Percentiles rank a stretch among this genome's conserved stretches.
These are phyloP conservation scores for Gymnothorax reevesii DNA, from an alignment of 2,797 vertebrate species.

Conservation along the genomic window DNA sequence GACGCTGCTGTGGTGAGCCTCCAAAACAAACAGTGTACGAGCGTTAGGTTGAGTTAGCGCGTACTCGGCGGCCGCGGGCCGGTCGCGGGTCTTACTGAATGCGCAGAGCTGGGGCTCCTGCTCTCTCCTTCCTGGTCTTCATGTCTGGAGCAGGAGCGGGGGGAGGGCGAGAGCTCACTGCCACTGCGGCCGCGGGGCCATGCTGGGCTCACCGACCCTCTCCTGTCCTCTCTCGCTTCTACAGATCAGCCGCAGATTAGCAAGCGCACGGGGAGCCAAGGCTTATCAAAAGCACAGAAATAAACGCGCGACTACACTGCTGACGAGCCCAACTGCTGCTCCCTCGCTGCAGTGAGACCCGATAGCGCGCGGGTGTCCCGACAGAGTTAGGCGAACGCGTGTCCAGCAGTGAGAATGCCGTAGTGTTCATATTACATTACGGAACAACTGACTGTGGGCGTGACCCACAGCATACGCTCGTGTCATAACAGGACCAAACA, in stretches of 20 bases:
- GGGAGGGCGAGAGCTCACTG: conserved; percentile 45
- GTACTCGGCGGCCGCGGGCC: background rate
- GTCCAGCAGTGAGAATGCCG: background rate
- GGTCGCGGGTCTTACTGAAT: conserved; percentile 83
- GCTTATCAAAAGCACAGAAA: background rate
- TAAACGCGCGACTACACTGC: background rate
- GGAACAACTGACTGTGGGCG: background rate
- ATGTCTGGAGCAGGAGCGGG: conserved; percentile 59
- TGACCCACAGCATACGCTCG: background rate
- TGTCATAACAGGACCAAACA: background rate
- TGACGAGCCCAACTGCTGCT: too few species aligned
- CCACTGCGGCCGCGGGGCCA: conserved; percentile 27
- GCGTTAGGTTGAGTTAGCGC: background rate
- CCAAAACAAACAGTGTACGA: too few species aligned
- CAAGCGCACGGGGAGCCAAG: conserved; percentile 5
- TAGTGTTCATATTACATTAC: background rate
- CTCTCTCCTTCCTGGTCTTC: conserved; percentile 83
- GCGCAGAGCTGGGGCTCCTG: conserved; percentile 80
- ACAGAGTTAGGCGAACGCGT: background rate
- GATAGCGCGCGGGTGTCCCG: background rate
- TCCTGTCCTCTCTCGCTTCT: too few species aligned
- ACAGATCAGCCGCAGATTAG: background rate
- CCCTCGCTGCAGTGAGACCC: background rate
- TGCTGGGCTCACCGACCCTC: background rate
- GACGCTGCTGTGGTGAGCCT: background rate